Percentiles rank a stretch among this genome's conserved stretches.
Evolutionary conservation across 2,797 vertebrate species (phyloP).

Genomic region (Chaenodraco wilsoni): DNA sequence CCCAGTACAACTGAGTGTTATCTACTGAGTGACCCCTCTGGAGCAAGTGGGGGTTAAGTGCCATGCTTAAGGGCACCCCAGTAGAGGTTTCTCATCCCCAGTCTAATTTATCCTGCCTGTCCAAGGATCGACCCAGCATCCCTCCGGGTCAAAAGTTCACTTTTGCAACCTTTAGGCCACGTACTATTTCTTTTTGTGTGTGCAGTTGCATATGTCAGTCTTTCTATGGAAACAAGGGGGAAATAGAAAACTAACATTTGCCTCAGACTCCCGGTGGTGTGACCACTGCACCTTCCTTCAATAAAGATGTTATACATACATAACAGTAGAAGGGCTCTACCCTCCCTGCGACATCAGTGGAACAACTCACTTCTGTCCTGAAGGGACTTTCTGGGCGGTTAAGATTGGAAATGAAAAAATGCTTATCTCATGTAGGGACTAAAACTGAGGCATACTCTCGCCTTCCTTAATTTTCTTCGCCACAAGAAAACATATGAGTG

Average conservation of each 20-base stretch:
- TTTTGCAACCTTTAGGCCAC: slow-evolving; percentile 41
- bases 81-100: slow-evolving; percentile 44
- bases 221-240: slow-evolving; percentile 40
- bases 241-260: slow-evolving; percentile 44
- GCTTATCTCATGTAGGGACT: slow-evolving; percentile 58
- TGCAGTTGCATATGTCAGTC: slow-evolving; percentile 24
- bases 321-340: slow-evolving; percentile 39
- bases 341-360: slow-evolving; percentile 44
- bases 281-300: slow-evolving; percentile 42
- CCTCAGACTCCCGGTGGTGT: slow-evolving; percentile 47
- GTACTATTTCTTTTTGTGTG: slow-evolving; percentile 17
- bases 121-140: slow-evolving; percentile 26
- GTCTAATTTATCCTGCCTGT: slow-evolving; percentile 62
- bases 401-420: slow-evolving; percentile 65
- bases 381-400: slow-evolving; percentile 47
- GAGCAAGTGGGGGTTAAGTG: slow-evolving; percentile 50
- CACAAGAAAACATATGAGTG: slow-evolving; percentile 47
- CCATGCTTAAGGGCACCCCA: slow-evolving; percentile 57
- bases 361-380: slow-evolving; percentile 44
- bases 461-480: slow-evolving; percentile 45
- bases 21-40: slow-evolving; percentile 27
- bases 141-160: slow-evolving; percentile 44
- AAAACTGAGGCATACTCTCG: slow-evolving; percentile 54
- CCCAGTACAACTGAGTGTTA: slow-evolving; percentile 30
- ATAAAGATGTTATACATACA: slow-evolving; percentile 60